phyloP scores from a whole-genome alignment of 2,797 vertebrate species.

The Cheirogaleus major region DNA sequence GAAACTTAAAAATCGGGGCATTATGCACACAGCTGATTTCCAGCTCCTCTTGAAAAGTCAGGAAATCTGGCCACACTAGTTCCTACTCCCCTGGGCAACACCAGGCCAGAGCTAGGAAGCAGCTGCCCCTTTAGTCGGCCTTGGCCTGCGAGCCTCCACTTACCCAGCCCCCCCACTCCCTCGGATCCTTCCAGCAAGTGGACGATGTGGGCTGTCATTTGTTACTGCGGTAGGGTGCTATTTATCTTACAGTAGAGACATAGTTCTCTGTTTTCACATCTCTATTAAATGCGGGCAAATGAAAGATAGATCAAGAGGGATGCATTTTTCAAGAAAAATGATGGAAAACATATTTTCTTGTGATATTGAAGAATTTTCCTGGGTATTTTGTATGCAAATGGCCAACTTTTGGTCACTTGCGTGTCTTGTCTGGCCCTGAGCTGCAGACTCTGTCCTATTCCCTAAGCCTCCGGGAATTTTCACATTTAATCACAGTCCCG shows the following conservation, averaged over 20 bases:
- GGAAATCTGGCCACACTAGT: background rate
- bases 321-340: slow-evolving; percentile 67
- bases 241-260: slow-evolving; percentile 61
- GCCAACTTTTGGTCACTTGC: background rate
- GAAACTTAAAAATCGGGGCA: background rate
- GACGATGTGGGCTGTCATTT: slow-evolving; percentile 1
- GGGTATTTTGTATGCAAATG: slow-evolving; percentile 22
- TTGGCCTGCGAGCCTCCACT: background rate
- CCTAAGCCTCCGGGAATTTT: background rate
- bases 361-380: slow-evolving; percentile 32
- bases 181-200: background rate
- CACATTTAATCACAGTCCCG: background rate
- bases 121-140: background rate
- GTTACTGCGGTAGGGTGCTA: background rate
- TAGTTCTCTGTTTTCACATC: slow-evolving; percentile 49
- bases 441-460: background rate
- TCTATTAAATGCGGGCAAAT: slow-evolving; percentile 55
- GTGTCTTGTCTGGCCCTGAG: background rate
- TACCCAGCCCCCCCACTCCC: background rate
- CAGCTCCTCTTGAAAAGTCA: background rate
- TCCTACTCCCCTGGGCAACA: background rate
- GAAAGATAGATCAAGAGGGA: slow-evolving; percentile 61
- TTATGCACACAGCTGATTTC: background rate
- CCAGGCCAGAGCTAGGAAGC: background rate
- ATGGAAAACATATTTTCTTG: slow-evolving; percentile 33